Percentiles rank a stretch among this genome's conserved stretches.
Evolutionary conservation across 2,797 vertebrate genomes (phyloP).

Genomic region (Malacoctenus gilli): DNA sequence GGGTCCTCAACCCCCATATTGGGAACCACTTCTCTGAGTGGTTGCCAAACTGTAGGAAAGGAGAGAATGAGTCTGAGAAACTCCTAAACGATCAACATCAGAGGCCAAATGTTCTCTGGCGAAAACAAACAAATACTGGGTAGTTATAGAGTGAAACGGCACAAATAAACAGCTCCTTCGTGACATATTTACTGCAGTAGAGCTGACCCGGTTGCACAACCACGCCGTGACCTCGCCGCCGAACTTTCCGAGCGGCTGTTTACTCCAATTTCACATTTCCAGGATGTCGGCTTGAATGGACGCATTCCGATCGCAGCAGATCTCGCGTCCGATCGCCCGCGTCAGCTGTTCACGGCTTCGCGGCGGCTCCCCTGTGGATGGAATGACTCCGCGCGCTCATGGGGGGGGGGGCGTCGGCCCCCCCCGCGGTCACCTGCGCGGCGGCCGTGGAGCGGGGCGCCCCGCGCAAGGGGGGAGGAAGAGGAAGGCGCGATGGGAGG

Average conservation of each 20-base stretch:
- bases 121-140: too few species aligned
- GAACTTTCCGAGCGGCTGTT: conserved; percentile 47
- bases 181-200: too few species aligned
- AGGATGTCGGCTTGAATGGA: conserved; percentile 32
- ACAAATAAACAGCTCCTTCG: too few species aligned
- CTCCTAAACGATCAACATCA: too few species aligned
- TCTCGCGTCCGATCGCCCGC: conserved; percentile 19
- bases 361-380: conserved; percentile 19
- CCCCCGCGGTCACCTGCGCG: conserved; percentile 47
- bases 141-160: too few species aligned
- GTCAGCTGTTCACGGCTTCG: conserved; percentile 50
- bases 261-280: conserved; percentile 31
- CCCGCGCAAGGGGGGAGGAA: conserved; percentile 24
- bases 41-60: too few species aligned
- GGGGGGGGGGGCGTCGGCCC: conserved; percentile 39
- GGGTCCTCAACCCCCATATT: too few species aligned
- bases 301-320: conserved; percentile 34
- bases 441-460: conserved; percentile 52
- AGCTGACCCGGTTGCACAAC: too few species aligned
- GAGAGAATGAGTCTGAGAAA: too few species aligned
- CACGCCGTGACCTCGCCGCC: not conserved
- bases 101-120: too few species aligned
- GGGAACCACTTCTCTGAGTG: too few species aligned
- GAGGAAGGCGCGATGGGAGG: conserved; percentile 40
- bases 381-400: conserved; percentile 44